Base-by-base conservation (phyloP, 2,888 invertebrate species). In the Teleiodes luculella region DNA sequence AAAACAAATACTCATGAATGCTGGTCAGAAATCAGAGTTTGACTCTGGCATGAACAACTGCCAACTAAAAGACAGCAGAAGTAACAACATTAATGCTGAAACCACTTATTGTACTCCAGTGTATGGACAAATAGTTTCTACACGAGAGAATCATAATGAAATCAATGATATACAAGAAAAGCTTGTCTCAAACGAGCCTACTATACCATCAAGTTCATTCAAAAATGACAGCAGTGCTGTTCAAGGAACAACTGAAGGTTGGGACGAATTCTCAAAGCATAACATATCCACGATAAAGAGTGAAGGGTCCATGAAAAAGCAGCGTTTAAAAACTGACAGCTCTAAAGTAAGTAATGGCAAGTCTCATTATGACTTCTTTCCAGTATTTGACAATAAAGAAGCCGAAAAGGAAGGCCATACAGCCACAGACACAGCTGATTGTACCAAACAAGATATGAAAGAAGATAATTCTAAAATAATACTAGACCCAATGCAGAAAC, bases 1-100 rank as follows among this genome's bases (percentile, higher is more conserved):
- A 8, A 89, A 88, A 61, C 89, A 88, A 67, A 88, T 89, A 61
- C 80, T 89, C 30, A 68, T 86, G 60, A 89, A 89, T 55, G 88
- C 89, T 1, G 89, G 89, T 10, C 89, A 89, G 55, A 88, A 87
- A 57, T 89, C 89, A 0, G 89, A 89, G 57, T 89, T 89, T 55
- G 89, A 88, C 61, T 88, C 88, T 0, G 89, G 89, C 8, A 89
- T 89, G 88, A 89, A 89, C 70, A 89, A 88, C 67, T 83, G 78
- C 54, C 89, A 88, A 63, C 63, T 87, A 1, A 72, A 61, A 56
- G 86, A 86, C 45, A 83, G 72, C 31, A 74, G 76, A 56, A 68
- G 70, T 52, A 68, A 63, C 1, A 80, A 70, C 41, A 73, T 64
- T 10, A 68, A 75, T n/a, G 74, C 78, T 1, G 86, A 89, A 55